Evolutionary conservation across 1,140 invertebrate genomes (phyloP).

Genomic region (Maconellicoccus hirsutus): DNA sequence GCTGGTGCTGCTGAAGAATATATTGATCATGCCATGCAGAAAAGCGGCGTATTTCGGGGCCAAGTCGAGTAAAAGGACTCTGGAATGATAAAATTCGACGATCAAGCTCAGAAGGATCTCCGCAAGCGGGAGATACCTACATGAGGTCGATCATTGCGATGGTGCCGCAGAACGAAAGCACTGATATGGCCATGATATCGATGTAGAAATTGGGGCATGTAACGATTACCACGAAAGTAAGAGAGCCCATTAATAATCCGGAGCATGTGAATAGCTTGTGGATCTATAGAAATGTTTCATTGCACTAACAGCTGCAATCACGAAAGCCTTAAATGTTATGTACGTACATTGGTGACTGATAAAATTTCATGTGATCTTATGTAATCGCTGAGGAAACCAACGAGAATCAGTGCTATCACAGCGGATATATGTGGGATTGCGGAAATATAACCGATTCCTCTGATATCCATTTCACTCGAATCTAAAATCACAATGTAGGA

Average conservation of each 20-base stretch:
- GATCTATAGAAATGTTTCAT: too few relatives aligned
- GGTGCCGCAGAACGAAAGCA: background rate
- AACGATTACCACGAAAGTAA: too few relatives aligned
- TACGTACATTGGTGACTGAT: background rate
- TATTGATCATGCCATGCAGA: background rate
- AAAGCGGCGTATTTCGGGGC: background rate
- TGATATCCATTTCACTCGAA: background rate
- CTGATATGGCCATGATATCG: background rate
- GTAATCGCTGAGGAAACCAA: background rate
- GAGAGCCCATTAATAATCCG: too few relatives aligned
- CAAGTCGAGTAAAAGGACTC: slow-evolving; percentile 27
- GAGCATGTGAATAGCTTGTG: too few relatives aligned
- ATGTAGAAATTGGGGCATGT: background rate
- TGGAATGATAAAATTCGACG: too few relatives aligned
- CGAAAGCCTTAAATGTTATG: too few relatives aligned
- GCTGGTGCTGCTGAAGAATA: background rate
- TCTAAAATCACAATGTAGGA: background rate
- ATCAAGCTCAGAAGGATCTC: too few relatives aligned
- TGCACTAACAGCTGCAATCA: too few relatives aligned
- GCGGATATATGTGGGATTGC: background rate
- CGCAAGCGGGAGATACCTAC: background rate
- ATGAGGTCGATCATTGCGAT: background rate
- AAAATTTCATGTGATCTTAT: background rate
- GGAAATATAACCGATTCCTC: background rate
- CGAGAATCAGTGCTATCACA: background rate